Percentiles rank a stretch among this genome's conserved stretches.
Conservation (phyloP, 2,888 invertebrate genomes). For the Odontomyia ornata region DNA sequence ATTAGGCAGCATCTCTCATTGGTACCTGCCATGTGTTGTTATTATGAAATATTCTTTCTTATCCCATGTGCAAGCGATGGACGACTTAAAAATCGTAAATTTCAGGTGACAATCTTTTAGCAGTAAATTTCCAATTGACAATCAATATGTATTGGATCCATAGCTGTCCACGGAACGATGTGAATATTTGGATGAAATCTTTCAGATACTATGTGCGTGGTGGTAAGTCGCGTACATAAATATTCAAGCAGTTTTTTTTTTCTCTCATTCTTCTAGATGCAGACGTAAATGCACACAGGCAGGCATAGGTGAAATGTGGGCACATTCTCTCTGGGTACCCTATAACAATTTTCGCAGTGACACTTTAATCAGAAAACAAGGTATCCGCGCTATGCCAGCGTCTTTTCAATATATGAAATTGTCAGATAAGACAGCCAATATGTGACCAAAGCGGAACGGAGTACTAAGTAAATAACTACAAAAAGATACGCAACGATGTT, state of each 20-base stretch:
- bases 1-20: no score
- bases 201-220: background rate
- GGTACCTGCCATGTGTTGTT: no score
- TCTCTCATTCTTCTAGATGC: background rate
- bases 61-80: no score
- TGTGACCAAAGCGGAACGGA: no score
- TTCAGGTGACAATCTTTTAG: conserved; percentile 10
- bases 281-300: background rate
- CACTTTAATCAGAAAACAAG: conserved; percentile 34
- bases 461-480: no score
- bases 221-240: no score
- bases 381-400: background rate
- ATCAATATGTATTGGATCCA: background rate
- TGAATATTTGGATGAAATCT: conserved; percentile 2
- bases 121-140: conserved; percentile 10
- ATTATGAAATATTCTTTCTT: no score
- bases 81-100: conserved; percentile 1
- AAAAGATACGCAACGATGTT: no score
- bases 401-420: conserved; percentile 4
- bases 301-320: conserved; percentile 9
- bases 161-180: background rate
- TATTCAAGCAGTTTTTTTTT: no score
- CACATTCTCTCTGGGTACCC: background rate
- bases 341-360: conserved; percentile 20
- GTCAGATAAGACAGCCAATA: background rate